These are phyloP conservation scores for Meiosimyza platycephala DNA, from an alignment of 2,888 invertebrate genomes.

Conservation along the genomic window DNA sequence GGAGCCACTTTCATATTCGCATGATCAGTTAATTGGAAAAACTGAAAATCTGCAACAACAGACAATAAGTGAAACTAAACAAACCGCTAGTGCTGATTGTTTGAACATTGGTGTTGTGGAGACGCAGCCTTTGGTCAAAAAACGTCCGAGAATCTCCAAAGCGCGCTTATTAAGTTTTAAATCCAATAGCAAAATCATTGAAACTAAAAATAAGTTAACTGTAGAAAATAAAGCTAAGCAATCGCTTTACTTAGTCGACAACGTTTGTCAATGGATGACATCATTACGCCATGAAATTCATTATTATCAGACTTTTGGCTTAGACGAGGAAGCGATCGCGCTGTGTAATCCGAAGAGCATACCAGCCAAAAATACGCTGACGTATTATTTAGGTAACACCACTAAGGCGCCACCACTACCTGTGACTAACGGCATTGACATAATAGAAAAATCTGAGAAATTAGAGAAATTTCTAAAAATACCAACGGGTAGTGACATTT, in stretches of 20 bases:
- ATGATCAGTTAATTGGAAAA: conserved; percentile 14
- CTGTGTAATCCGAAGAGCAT: conserved; percentile 62
- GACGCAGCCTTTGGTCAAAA: conserved; percentile 1
- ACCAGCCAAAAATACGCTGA: conserved; percentile 53
- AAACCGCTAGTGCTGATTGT: conserved; percentile 40
- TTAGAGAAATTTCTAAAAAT: conserved; percentile 8
- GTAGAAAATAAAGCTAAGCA: conserved; percentile 1
- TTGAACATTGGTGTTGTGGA: background rate
- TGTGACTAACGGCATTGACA: conserved; percentile 40
- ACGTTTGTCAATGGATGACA: conserved; percentile 64
- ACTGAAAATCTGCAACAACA: background rate
- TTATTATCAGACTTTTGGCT: conserved; percentile 52
- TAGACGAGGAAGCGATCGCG: conserved; percentile 48
- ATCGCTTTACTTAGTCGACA: conserved; percentile 54
- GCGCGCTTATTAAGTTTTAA: conserved; percentile 44
- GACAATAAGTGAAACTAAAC: background rate
- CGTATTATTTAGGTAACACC: conserved; percentile 11
- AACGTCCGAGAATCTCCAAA: conserved; percentile 49
- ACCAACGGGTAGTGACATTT: conserved; percentile 8
- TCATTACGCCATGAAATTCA: conserved; percentile 61
- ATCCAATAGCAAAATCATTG: conserved; percentile 8
- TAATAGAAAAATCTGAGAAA: conserved; percentile 23
- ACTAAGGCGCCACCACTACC: background rate
- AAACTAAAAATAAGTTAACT: background rate
- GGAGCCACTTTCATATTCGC: conserved; percentile 30